Base-by-base conservation (phyloP, 2,888 invertebrate genomes). In the Heliconius aoede region DNA sequence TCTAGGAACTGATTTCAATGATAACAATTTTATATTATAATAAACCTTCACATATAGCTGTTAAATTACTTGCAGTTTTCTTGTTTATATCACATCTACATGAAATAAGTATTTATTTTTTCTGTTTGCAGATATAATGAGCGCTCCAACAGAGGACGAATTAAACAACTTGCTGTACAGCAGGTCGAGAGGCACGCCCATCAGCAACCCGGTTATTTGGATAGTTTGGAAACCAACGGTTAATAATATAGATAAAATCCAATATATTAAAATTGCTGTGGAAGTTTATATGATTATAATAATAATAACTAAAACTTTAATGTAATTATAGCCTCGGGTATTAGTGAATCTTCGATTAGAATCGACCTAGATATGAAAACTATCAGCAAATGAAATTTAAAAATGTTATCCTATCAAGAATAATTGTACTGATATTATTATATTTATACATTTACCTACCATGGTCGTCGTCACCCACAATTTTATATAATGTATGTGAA, bases 221-320 rank as follows among this genome's bases (percentile, higher is more conserved):
- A 81, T 93, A 24, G 83, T 92, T 32, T 93, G 90, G 88, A 83
- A 86, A 55, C 82, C 85, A 11, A 83, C 79, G 83, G 92, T 91
- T 62, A 71, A 18, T 58, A n/a, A n/a, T n/a, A n/a, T n/a, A 71
- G 32, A 1, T 55, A 15, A 69, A 51, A 46, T 51, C 7, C 4
- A 36, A 71, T 71, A 32, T 30, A 4, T 32, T 13, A 7, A 51
- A n/a, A 55, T 69, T 55, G 13, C 18, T 40, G 40, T 67, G 46
- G 24, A 72, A 21, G 3, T 24, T 55, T 64, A 46, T 46, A 7
- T 21, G 13, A 64, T 65, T 65, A 36, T 36, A 65, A 32, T 36
- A 36, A 36, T 32, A 64, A 64, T 21, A 46, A 46, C 21, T 64
- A 2, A 36, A 15, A 32, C 15, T 36, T 65, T 15, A n/a, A 60